phyloP scores from a whole-genome alignment of 2,113 vertebrate species.

The Tricholaema leucomelas region DNA sequence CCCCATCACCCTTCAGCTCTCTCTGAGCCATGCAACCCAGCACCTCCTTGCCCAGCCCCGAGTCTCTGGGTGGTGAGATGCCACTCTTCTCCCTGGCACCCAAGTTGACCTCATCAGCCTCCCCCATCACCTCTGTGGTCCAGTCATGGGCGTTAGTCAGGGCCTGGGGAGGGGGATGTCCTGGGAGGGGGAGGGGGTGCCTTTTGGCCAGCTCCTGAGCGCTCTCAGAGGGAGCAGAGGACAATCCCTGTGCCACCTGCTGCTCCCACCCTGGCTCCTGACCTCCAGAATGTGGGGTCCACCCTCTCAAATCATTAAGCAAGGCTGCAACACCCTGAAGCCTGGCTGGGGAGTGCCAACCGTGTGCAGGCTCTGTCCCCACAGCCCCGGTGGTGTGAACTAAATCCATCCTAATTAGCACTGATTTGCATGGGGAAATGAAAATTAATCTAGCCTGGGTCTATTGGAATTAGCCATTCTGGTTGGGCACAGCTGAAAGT shows the following conservation, averaged over 20 bases:
- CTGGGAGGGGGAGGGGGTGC: neutral
- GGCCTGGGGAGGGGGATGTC: too few relatives aligned
- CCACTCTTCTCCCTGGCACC: neutral
- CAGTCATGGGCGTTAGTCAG: accelerated
- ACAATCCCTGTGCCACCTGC: neutral
- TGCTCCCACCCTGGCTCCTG: neutral
- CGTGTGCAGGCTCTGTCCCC: slow-evolving; percentile 36
- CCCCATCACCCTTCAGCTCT: accelerated
- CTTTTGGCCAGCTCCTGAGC: neutral
- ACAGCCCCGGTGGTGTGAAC: slow-evolving; percentile 59
- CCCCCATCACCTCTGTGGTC: neutral
- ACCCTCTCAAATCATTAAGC: neutral
- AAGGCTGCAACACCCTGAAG: neutral
- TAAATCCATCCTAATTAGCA: slow-evolving; percentile 74
- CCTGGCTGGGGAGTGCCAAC: neutral
- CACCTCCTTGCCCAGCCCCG: accelerated
- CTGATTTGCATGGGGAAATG: slow-evolving; percentile 71
- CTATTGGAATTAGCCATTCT: slow-evolving; percentile 39
- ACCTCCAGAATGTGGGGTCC: neutral
- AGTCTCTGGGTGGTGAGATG: neutral
- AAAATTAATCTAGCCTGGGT: slow-evolving; percentile 58
- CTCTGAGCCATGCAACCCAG: neutral
- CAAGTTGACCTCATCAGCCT: too few relatives aligned
- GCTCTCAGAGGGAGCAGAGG: neutral
- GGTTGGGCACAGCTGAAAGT: neutral